Evolutionary conservation across 2,797 vertebrate genomes (phyloP), one percentile per base, ranked within the genome.

Genomic region (Lycodopsis pacificus): DNA sequence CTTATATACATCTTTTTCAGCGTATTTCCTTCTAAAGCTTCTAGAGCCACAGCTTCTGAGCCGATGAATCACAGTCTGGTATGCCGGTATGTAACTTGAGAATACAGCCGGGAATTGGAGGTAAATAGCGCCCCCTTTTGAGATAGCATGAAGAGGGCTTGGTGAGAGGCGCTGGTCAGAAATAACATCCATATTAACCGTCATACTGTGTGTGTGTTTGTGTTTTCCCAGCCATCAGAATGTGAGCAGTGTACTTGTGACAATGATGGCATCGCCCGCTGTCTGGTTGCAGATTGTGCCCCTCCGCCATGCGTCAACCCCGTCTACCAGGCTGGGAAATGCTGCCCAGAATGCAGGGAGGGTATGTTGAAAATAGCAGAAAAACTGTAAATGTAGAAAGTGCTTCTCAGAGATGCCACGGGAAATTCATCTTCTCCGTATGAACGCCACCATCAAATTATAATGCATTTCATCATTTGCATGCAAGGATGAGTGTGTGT

Each of bases 231-330:
- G 96, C 96, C 96, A 2, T 96, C 95, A 10, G 96, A 95, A 76
- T 96, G 96, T 80, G 96, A 96, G 89, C 95, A 96, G 89, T 97
- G 96, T 86, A 95, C 94, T 34, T 96, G 96, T 89, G 94, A 96
- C 86, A 90, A 71, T 19, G 96, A 97, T 19, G 96, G 96, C 70
- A 96, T 96, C 20, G 95, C 95, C 72, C 95, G 91, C 76, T 97
- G 96, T 85, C 91, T 96, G 7, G 95, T 96, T 30, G 96, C 96
- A 44, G 96, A 97, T 76, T 97, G 96, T 34, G 96, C 95, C 20
- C 96, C 96, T 38, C 96, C 96, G 7, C 94, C 96, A 4, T 97
- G 96, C 65, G 95, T 97, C 82, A 95, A 96, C 85, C 94, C 96
- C 0, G 78, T 96, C 77, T 96, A 95, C 77, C 94, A 96, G 80